These are phyloP conservation scores for Nemurella pictetii DNA, from an alignment of 2,888 invertebrate genomes.

Conservation along the genomic window DNA sequence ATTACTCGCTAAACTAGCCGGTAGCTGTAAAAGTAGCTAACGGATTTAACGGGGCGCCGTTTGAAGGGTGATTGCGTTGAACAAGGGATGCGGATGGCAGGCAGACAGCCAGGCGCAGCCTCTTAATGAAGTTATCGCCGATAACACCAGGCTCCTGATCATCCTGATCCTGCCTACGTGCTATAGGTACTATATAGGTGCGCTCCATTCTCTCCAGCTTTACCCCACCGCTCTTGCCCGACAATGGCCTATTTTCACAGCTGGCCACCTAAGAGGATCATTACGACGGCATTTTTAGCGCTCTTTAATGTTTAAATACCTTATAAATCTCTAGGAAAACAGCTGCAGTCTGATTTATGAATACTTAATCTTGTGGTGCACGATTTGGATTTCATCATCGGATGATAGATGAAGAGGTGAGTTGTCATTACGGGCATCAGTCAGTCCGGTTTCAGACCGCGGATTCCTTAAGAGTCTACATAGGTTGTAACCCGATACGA, in stretches of 20 bases:
- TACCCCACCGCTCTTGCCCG: no score
- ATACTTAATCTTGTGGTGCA: neutral
- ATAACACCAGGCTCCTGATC: neutral
- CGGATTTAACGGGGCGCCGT: neutral
- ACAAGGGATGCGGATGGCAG: neutral
- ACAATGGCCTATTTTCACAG: neutral
- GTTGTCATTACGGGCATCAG: neutral
- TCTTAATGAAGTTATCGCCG: neutral
- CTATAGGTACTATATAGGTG: neutral
- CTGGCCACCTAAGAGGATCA: neutral
- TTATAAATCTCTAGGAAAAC: neutral
- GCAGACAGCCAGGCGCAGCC: no score
- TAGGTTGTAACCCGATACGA: no score
- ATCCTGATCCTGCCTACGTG: neutral
- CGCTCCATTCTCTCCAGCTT: no score
- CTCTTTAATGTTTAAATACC: neutral
- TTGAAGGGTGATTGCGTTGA: neutral
- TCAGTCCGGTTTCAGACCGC: neutral
- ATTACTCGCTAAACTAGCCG: neutral
- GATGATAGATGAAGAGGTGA: neutral
- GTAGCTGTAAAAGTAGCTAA: neutral
- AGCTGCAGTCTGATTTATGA: neutral
- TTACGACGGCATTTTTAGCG: neutral
- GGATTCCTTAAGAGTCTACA: no score
- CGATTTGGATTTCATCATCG: neutral